phyloP scores from a whole-genome alignment of 2,888 invertebrate genomes.

The Dynastes maya region DNA sequence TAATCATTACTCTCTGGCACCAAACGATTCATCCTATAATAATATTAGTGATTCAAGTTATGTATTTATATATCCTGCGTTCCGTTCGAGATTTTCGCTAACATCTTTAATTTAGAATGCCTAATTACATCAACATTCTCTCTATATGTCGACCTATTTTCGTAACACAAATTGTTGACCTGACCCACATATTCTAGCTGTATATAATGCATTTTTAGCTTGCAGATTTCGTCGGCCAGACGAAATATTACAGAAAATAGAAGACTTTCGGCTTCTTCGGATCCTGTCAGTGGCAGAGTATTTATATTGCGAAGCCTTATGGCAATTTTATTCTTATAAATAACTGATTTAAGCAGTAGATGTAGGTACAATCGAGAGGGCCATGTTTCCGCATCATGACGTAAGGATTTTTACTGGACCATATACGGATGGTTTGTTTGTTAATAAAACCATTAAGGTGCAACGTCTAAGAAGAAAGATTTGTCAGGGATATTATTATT shows the following conservation, averaged over 20 bases:
- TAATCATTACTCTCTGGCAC: not conserved
- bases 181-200: constrained; percentile 33
- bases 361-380: not conserved
- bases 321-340: not conserved
- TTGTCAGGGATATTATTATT: too few relatives aligned
- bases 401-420: too few relatives aligned
- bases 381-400: too few relatives aligned
- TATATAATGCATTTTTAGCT: constrained; percentile 39
- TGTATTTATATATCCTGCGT: constrained; percentile 10
- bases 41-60: not conserved
- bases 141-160: constrained; percentile 35
- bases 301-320: not conserved
- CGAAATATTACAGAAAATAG: constrained; percentile 26
- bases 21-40: not conserved
- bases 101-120: constrained; percentile 34
- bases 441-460: too few relatives aligned
- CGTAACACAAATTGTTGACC: constrained; percentile 45
- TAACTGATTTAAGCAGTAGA: not conserved
- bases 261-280: not conserved
- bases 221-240: constrained; percentile 16
- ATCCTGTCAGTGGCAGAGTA: not conserved
- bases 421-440: too few relatives aligned
- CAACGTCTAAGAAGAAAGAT: too few relatives aligned
- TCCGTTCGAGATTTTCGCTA: constrained; percentile 16
- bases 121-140: constrained; percentile 28